Evolutionary conservation across 2,797 vertebrate genomes (phyloP).

Genomic region (Crypturellus tataupa): DNA sequence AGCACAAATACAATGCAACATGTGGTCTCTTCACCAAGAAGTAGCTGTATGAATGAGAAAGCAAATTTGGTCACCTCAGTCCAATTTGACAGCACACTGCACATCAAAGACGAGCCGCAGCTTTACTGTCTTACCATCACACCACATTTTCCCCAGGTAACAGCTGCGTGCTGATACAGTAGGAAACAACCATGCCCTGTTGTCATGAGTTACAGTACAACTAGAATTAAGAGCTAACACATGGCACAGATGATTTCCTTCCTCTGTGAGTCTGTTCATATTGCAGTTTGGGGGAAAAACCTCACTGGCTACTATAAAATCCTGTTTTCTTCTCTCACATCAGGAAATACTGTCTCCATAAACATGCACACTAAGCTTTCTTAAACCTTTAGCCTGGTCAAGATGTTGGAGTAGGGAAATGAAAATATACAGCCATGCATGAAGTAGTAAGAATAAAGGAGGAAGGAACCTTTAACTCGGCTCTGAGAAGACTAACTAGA

Average conservation of each 20-base stretch:
- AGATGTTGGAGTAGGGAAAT: neutral
- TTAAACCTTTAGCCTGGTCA: neutral
- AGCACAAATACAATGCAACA: neutral
- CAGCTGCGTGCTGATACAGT: conserved; percentile 63
- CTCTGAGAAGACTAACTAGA: neutral
- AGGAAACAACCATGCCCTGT: conserved; percentile 67
- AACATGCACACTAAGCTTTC: neutral
- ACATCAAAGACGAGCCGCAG: neutral
- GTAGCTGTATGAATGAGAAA: neutral
- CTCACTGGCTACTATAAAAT: rapidly evolving
- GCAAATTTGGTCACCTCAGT: neutral
- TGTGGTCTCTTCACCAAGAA: neutral
- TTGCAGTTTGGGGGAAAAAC: neutral
- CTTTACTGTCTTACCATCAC: conserved; percentile 3
- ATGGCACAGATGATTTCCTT: conserved; percentile 62
- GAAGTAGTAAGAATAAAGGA: neutral
- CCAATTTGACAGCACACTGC: neutral
- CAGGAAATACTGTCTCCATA: neutral
- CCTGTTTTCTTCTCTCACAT: neutral
- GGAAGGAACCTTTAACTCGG: neutral
- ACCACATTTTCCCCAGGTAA: conserved; percentile 25
- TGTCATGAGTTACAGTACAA: conserved; percentile 54
- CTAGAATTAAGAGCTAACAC: conserved; percentile 72
- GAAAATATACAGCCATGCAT: neutral
- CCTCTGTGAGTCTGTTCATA: neutral